Base-by-base conservation (phyloP, 2,888 invertebrate genomes). In the Hesperia comma region DNA sequence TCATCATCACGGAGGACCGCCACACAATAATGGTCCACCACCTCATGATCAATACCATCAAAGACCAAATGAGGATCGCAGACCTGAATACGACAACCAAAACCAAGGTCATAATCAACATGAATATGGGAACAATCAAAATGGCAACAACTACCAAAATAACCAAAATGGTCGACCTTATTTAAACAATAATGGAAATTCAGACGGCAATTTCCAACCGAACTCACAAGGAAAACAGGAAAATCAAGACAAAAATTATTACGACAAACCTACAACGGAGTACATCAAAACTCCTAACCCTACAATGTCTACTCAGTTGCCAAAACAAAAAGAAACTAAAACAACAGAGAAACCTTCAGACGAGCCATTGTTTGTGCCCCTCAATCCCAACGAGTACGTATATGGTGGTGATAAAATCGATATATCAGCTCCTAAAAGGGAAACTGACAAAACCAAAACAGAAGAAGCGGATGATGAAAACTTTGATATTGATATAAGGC, bases 311-410 rank as follows among this genome's bases (percentile, higher is more conserved):
- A 33, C 12, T n/a, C 14, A 26, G 10, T 17, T 12, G 10, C 51
- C 67, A 58, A 68, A 71, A 67, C 55, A 68, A 37, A 60, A 68
- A 55, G 58, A 63, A 32, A 57, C 69, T 43, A 51, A 69, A 70
- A 51, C 70, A 69, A 40, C 82, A 0, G 79, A 82, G 69, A 82
- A 81, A 63, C 80, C 84, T 33, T 68, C 61, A 12, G 74, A 77
- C n/a, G 82, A 81, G 21, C 89, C 91, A 7, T 72, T 85, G 4
- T 84, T 85, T 67, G 78, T 92, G 19, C 88, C 90, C 19, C 80
- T 92, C 1, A 78, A 79, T 40, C 82, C 86, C 4, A 83, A 85
- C 58, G 79, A 84, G 55, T 84, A 83, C 60, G 69, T 76, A 0
- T 86, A 87, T 67, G 80, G 77, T 3, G 84, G 81, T 51, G 84